Evolutionary conservation across 2,888 invertebrate species (phyloP).

Genomic region (Athripsodes cinereus): DNA sequence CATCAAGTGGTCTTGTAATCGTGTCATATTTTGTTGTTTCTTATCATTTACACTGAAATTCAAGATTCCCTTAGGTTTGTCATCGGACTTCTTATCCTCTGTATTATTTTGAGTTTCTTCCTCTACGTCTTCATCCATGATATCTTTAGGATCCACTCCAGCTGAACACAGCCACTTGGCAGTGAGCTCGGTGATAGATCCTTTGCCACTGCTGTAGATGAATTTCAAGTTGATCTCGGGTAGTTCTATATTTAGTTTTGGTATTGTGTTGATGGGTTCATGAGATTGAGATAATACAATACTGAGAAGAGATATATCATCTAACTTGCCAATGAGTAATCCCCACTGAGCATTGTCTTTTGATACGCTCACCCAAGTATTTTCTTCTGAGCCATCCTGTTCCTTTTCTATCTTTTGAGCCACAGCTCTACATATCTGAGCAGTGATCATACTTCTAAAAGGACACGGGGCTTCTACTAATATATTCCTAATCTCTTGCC

Average conservation of each 20-base stretch:
- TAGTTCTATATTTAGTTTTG: slow-evolving; percentile 49
- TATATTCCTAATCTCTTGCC: slow-evolving; percentile 69
- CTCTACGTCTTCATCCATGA: slow-evolving; percentile 49
- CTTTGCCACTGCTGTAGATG: slow-evolving; percentile 60
- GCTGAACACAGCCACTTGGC: slow-evolving; percentile 79
- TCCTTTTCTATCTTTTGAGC: slow-evolving; percentile 47
- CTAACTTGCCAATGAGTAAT: slow-evolving; percentile 78
- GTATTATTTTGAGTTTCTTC: slow-evolving; percentile 26
- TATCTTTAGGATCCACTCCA: slow-evolving; percentile 60
- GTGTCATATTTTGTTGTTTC: slow-evolving; percentile 28
- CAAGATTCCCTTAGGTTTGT: slow-evolving; percentile 23
- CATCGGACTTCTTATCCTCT: slow-evolving; percentile 28
- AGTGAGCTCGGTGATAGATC: slow-evolving; percentile 83
- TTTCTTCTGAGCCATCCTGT: slow-evolving; percentile 49
- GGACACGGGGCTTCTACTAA: slow-evolving; percentile 69
- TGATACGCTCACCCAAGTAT: slow-evolving; percentile 75
- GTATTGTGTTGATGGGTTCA: slow-evolving; percentile 38
- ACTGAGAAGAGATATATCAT: slow-evolving; percentile 78
- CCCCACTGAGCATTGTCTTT: slow-evolving; percentile 85
- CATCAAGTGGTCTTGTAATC: slow-evolving; percentile 56
- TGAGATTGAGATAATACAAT: slow-evolving; percentile 56
- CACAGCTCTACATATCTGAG: slow-evolving; percentile 76
- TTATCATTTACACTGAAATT: not conserved
- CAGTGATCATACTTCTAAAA: slow-evolving; percentile 72
- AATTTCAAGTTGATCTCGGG: slow-evolving; percentile 61